Percentiles rank a stretch among this genome's conserved stretches.
phyloP scores from a whole-genome alignment of 2,888 invertebrate genomes.

The Netelia virgata region DNA sequence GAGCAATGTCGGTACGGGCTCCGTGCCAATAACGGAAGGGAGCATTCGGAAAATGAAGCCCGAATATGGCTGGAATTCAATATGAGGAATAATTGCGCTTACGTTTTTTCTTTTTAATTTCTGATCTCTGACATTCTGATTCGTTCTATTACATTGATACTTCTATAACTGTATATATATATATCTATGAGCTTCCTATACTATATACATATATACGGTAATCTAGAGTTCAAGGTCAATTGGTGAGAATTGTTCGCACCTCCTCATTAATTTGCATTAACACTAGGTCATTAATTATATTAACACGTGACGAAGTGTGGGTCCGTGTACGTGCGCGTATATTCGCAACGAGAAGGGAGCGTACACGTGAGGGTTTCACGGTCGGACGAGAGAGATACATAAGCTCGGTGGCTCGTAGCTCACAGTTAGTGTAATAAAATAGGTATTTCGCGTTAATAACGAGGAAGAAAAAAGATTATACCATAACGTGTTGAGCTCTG shows the following conservation, averaged over 20 bases:
- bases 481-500: no score
- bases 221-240: conserved; percentile 27
- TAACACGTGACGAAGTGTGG: conserved; percentile 28
- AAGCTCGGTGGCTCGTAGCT: neutral
- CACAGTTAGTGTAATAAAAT: neutral
- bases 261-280: conserved; percentile 59
- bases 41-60: neutral
- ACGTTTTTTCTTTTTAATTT: neutral
- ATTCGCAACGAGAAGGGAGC: conserved; percentile 1
- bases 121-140: neutral
- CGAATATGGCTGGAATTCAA: neutral
- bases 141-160: neutral
- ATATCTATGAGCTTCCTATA: no score
- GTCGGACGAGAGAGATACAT: neutral
- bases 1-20: neutral
- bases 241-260: conserved; percentile 27
- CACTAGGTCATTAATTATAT: conserved; percentile 52
- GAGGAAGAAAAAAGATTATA: neutral
- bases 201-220: neutral
- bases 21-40: neutral
- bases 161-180: neutral
- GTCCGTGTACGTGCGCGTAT: neutral
- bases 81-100: neutral
- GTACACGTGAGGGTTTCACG: conserved; percentile 33
- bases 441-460: neutral